A percentile compares a stretch with the other conserved stretches of the same genome.
Conservation (phyloP, 2,113 vertebrate genomes). For the Vanacampus margaritifer region DNA sequence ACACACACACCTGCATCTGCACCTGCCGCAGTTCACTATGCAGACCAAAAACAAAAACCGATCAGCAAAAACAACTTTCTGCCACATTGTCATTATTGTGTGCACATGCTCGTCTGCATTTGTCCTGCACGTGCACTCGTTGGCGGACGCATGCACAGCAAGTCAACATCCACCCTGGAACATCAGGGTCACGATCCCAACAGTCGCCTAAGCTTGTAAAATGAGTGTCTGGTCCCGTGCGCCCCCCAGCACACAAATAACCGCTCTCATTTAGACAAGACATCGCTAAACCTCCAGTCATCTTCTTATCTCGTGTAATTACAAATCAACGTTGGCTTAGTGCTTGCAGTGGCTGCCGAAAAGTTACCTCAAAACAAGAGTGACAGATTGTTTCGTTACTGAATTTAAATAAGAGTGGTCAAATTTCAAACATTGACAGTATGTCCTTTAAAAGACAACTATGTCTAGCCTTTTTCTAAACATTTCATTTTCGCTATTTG, state of each 20-base stretch:
- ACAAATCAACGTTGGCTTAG: slow-evolving; percentile 46
- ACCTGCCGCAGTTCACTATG: slow-evolving; percentile 9
- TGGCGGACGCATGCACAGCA: slow-evolving; percentile 9
- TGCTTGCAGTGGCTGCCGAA: slow-evolving; percentile 11
- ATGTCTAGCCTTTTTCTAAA: not conserved
- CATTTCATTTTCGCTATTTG: not conserved
- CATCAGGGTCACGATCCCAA: slow-evolving; percentile 8
- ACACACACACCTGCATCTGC: not conserved
- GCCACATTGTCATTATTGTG: not conserved
- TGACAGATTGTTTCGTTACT: not conserved
- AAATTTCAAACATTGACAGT: not conserved
- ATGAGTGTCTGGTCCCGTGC: slow-evolving; percentile 42
- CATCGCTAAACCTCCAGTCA: slow-evolving; percentile 46
- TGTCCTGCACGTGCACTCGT: slow-evolving; percentile 20
- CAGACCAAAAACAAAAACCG: slow-evolving; percentile 1
- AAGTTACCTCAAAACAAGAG: slow-evolving; percentile 9
- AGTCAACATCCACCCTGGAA: slow-evolving; percentile 4
- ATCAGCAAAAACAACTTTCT: not conserved
- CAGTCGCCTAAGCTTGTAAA: slow-evolving; percentile 34
- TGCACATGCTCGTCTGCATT: not conserved
- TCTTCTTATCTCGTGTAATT: slow-evolving; percentile 55
- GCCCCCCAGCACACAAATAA: slow-evolving; percentile 37
- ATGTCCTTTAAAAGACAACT: not conserved
- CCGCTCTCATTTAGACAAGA: slow-evolving; percentile 49
- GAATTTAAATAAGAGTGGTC: not conserved